Conservation (phyloP, 2,797 vertebrate species). For the Phyllotis vaccarum region DNA sequence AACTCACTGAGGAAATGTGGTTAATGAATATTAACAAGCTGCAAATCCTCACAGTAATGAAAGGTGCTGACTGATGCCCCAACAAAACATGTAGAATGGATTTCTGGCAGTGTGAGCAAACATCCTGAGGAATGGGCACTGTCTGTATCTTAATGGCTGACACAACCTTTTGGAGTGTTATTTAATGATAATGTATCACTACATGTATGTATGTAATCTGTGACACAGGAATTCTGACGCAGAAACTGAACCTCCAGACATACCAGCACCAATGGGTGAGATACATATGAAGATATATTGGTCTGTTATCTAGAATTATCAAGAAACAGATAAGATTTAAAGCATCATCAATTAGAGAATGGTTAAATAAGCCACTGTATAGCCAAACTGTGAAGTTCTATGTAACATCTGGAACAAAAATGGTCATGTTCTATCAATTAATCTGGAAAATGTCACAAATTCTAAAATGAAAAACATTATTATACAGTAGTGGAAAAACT, state of each 20-base stretch:
- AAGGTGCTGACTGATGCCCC: neutral
- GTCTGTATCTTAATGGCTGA: neutral
- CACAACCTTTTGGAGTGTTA: neutral
- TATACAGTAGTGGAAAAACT: neutral
- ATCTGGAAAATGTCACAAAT: neutral
- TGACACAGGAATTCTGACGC: neutral
- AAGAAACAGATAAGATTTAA: neutral
- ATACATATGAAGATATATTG: neutral
- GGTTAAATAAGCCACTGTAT: neutral
- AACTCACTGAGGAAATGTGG: neutral
- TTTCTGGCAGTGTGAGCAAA: neutral
- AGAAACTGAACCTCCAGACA: conserved; percentile 19
- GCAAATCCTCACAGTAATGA: neutral
- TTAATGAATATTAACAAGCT: conserved; percentile 23
- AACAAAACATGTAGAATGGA: neutral
- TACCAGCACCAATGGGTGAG: neutral
- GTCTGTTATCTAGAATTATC: neutral
- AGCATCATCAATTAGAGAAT: neutral
- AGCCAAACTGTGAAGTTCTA: neutral
- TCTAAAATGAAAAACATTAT: conserved; percentile 27
- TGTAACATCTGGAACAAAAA: neutral
- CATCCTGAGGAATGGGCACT: neutral
- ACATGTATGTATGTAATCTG: neutral
- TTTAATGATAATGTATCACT: neutral
- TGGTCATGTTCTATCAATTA: neutral